Base-by-base conservation (phyloP, 2,113 vertebrate genomes). In the Myiozetetes cayanensis region DNA sequence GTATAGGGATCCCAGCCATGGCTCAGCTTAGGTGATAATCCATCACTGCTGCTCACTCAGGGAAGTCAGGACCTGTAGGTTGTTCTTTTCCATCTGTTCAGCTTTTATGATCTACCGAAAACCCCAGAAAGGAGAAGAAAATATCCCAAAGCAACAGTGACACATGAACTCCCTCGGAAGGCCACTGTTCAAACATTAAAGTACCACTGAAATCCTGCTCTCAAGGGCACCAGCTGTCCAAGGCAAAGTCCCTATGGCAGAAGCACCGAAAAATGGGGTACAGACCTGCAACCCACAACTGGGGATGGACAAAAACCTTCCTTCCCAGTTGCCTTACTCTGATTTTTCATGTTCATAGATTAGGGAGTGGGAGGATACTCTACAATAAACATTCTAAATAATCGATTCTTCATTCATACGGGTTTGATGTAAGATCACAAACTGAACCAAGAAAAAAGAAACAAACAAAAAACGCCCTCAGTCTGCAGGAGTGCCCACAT, bases 1-100 rank as follows among this genome's bases (percentile, higher is more conserved):
- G 7, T 4, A 14, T 4, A 16, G n/a, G 6, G 9, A 4, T 8
- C 23, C 20, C 75, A 47, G 63, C 16, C 70, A 28, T 0, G 0
- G 61, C 61, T 31, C 71, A 12, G 52, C 49, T 23, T 35, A 8
- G 58, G 44, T 3, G 18, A 68, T 53, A 47, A 22, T 17, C 70
- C 43, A 4, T 0, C 31, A 6, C 35, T 49, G 61, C 62, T 33
- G 12, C 25, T 59, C 13, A 14, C 4, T 27, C 56, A 66, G 52
- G 73, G 53, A 31, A 52, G 28, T 9, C 28, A 28, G n/a, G 39
- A 65, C 31, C 35, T 12, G 16, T 1, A 2, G 23, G 44, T 52
- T 56, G 52, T 0, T 12, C 71, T 56, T 59, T n/a, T 6, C 65
- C 24, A 71, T 4, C 28, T 21, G 14, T 6, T 76, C 43, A 14